phyloP scores from a whole-genome alignment of 2,797 vertebrate species.

The Prunella strophiata region DNA sequence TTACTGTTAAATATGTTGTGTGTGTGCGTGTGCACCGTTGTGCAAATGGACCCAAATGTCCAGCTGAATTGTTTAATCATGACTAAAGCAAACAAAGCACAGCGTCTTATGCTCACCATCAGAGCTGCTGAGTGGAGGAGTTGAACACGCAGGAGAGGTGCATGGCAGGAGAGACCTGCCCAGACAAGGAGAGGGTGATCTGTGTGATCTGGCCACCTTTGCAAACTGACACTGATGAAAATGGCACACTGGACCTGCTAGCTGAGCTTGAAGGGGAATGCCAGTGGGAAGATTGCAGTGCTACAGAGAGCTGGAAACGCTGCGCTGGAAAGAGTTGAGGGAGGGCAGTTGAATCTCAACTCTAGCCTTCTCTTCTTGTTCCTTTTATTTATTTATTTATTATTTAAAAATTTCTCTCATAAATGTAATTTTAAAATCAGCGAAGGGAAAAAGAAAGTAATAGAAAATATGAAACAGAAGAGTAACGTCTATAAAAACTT shows the following conservation, averaged over 20 bases:
- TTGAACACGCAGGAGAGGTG: background rate
- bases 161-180: background rate
- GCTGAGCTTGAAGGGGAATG: background rate
- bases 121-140: background rate
- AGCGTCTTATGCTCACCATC: accelerated
- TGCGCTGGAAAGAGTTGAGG: background rate
- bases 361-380: background rate
- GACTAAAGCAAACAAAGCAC: background rate
- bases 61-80: constrained; percentile 2
- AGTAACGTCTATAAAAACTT: constrained; percentile 35
- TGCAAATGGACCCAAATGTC: background rate
- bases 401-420: background rate
- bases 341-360: background rate
- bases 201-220: background rate
- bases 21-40: background rate
- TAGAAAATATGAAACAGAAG: constrained; percentile 19
- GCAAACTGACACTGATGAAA: background rate
- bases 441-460: background rate
- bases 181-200: background rate
- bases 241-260: background rate
- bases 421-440: background rate
- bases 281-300: background rate
- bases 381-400: background rate
- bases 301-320: background rate
- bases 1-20: background rate